Evolutionary conservation across 2,113 vertebrate genomes (phyloP).

Genomic region (Origma solitaria): DNA sequence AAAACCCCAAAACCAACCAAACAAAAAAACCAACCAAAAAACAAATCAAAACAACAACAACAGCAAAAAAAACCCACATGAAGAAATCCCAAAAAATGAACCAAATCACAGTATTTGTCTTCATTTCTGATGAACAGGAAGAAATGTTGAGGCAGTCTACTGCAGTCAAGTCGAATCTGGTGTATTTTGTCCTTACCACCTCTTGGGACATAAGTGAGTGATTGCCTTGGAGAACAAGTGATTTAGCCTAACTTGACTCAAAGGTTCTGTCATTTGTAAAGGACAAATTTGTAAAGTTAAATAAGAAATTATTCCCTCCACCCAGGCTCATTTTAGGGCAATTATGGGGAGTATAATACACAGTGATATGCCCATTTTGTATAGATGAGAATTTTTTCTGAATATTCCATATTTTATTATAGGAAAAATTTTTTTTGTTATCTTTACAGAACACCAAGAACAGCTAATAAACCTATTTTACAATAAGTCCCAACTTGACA

Average conservation of each 20-base stretch:
- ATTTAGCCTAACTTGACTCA: background rate
- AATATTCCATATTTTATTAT: background rate
- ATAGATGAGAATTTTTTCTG: background rate
- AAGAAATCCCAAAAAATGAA: background rate
- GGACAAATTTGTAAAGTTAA: background rate
- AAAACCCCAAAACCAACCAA: too few relatives aligned
- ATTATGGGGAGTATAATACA: background rate
- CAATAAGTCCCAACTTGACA: background rate
- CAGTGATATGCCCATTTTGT: background rate
- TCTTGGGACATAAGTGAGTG: background rate
- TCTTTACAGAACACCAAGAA: background rate
- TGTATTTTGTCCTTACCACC: background rate
- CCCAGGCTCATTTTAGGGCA: background rate
- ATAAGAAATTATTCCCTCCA: background rate
- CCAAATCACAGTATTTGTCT: background rate
- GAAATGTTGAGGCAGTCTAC: background rate
- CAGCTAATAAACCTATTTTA: background rate
- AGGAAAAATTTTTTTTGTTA: background rate
- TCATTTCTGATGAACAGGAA: background rate
- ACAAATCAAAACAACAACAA: background rate
- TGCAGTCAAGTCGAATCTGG: background rate
- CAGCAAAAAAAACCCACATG: too few relatives aligned
- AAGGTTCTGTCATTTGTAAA: background rate
- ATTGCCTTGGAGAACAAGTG: background rate
- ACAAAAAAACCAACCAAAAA: background rate